These are phyloP conservation scores for Pomatostomus ruficeps DNA, from an alignment of 2,113 vertebrate species.

Conservation along the genomic window DNA sequence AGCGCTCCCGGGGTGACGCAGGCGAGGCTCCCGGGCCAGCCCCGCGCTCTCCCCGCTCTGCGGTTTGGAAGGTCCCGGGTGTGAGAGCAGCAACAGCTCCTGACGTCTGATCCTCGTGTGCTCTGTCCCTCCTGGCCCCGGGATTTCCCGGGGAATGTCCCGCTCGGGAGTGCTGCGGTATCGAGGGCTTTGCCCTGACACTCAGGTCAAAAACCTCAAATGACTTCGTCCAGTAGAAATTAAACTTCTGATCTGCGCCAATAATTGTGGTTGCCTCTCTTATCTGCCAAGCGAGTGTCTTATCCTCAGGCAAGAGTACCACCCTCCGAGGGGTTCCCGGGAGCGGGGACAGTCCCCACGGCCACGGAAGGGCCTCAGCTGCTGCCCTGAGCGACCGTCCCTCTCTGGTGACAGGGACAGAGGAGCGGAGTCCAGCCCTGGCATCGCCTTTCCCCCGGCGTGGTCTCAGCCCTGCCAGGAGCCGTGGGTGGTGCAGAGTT, in stretches of 20 bases:
- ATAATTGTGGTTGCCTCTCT: neutral
- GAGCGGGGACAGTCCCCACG: neutral
- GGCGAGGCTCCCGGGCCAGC: neutral
- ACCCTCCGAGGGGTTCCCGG: neutral
- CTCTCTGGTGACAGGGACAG: neutral
- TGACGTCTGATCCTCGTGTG: neutral
- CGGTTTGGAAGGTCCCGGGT: neutral
- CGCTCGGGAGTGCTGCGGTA: neutral
- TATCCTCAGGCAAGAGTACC: neutral
- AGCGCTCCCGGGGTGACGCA: neutral
- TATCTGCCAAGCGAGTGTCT: neutral
- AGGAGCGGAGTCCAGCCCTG: neutral
- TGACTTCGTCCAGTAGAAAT: neutral
- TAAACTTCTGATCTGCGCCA: neutral
- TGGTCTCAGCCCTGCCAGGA: accelerated
- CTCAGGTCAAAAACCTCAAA: neutral
- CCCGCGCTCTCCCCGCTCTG: neutral
- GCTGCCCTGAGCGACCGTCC: accelerated
- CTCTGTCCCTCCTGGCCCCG: accelerated
- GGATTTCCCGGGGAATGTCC: neutral
- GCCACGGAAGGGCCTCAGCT: neutral
- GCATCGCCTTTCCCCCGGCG: accelerated
- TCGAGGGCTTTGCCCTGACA: neutral
- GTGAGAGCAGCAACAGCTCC: neutral
- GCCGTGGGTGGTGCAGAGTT: neutral